Conservation (phyloP, 2,888 invertebrate species). For the Brassicogethes aeneus region DNA sequence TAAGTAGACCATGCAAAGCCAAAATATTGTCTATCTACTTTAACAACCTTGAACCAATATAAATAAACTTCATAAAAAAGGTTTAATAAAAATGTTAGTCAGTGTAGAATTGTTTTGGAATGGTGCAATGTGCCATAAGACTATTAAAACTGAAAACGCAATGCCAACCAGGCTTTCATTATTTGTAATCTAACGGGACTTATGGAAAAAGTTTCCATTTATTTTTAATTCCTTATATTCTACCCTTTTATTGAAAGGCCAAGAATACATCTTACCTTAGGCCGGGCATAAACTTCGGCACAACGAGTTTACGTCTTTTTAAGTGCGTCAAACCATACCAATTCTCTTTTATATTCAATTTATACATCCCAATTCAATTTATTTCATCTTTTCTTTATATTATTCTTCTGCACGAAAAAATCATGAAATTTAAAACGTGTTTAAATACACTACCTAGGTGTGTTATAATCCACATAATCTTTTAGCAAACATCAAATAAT, state of each 20-base stretch:
- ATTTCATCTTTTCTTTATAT: not conserved
- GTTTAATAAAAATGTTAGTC: too few relatives aligned
- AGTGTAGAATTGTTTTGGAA: too few relatives aligned
- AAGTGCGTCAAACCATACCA: slow-evolving; percentile 23
- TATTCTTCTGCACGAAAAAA: not conserved
- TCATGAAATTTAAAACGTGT: not conserved
- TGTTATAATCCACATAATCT: too few relatives aligned
- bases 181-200: slow-evolving; percentile 43
- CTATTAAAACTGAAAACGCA: slow-evolving; percentile 44
- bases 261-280: slow-evolving; percentile 30
- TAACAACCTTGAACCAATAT: too few relatives aligned
- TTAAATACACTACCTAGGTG: too few relatives aligned
- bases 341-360: slow-evolving; percentile 5
- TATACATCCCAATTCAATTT: not conserved
- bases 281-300: slow-evolving; percentile 25
- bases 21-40: too few relatives aligned
- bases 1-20: too few relatives aligned
- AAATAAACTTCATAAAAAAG: too few relatives aligned
- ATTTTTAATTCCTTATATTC: slow-evolving; percentile 43
- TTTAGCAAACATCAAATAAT: too few relatives aligned
- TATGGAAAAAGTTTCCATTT: slow-evolving; percentile 44
- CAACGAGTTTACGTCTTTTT: slow-evolving; percentile 26
- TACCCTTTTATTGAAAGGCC: slow-evolving; percentile 41
- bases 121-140: slow-evolving; percentile 40
- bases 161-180: slow-evolving; percentile 41